These are phyloP conservation scores for Protophormia terraenovae DNA, from an alignment of 2,888 invertebrate species.

Conservation along the genomic window DNA sequence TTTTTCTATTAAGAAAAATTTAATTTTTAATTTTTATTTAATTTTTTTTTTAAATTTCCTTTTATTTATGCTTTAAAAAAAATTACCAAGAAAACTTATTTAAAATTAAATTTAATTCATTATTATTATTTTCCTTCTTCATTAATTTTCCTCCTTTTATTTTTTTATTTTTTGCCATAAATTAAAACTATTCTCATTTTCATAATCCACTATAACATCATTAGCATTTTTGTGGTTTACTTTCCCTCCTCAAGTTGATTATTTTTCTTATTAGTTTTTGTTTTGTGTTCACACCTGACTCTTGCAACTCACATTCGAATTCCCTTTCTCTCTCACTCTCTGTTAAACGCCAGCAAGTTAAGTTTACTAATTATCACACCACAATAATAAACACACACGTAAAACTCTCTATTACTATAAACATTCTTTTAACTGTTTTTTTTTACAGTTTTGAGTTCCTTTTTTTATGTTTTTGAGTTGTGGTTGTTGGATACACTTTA, in stretches of 20 bases:
- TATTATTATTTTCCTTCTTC: too few relatives aligned
- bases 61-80: too few relatives aligned
- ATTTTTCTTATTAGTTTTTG: not conserved
- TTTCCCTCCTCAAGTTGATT: not conserved
- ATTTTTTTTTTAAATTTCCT: too few relatives aligned
- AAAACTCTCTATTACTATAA: constrained; percentile 28
- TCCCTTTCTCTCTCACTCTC: not conserved
- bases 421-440: not conserved
- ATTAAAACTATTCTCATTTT: constrained; percentile 11
- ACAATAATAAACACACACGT: constrained; percentile 52
- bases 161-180: not conserved
- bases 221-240: constrained; percentile 12
- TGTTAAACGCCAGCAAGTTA: constrained; percentile 11
- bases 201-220: constrained; percentile 27
- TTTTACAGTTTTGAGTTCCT: not conserved
- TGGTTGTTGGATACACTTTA: not conserved
- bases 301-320: too few relatives aligned
- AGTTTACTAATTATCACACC: constrained; percentile 57
- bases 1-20: too few relatives aligned
- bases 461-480: not conserved
- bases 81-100: too few relatives aligned
- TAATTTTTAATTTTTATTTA: too few relatives aligned
- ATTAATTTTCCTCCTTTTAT: too few relatives aligned
- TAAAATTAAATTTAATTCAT: too few relatives aligned
- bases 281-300: not conserved